Evolutionary conservation across 2,113 vertebrate genomes (phyloP), one percentile per base, ranked within the genome.

Genomic region (Rousettus leschenaultii): DNA sequence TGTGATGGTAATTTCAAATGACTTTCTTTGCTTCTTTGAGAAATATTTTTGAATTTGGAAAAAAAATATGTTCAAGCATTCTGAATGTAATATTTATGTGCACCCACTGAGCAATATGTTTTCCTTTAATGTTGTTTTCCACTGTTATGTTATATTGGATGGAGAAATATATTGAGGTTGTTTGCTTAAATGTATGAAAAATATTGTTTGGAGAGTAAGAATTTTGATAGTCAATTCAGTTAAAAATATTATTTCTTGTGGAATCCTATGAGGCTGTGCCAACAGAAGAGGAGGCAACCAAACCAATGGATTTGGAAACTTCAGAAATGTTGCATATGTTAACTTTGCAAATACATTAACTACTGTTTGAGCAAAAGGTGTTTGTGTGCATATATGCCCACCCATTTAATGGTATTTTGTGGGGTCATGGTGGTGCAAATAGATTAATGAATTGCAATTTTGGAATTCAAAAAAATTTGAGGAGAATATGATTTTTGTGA

Each of bases 61-160:
- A 95, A 96, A 95, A 96, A 45, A 30, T 78, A 30, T 55, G 18
- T 71, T 9, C 48, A 93, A 71, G 22, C 9, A 80, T 94, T 88
- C 14, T 77, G 19, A 22, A 18, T 88, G 2, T 88, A 24, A 85
- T 89, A 70, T 88, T 83, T 95, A 80, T 94, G 9, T 75, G 4
- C 3, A 43, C 7, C 26, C 51, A 94, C 66, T 38, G 55, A 96
- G 33, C 78, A 94, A 43, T 80, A 24, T 14, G 2, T 93, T 98
- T 97, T 92, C 30, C 24, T 91, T 96, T 80, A 9, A 80, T 95
- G 2, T 97, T 97, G 6, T 94, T 98, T 65, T 73, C 24, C 38
- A 80, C 51, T 95, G 48, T 77, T 65, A 83, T 89, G 75, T 75
- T 97, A 45, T 70, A 15, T 35, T 63, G 26, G 2, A 6, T 92